Evolutionary conservation across 2,113 vertebrate species (phyloP).

Genomic region (Salvelinus namaycush): DNA sequence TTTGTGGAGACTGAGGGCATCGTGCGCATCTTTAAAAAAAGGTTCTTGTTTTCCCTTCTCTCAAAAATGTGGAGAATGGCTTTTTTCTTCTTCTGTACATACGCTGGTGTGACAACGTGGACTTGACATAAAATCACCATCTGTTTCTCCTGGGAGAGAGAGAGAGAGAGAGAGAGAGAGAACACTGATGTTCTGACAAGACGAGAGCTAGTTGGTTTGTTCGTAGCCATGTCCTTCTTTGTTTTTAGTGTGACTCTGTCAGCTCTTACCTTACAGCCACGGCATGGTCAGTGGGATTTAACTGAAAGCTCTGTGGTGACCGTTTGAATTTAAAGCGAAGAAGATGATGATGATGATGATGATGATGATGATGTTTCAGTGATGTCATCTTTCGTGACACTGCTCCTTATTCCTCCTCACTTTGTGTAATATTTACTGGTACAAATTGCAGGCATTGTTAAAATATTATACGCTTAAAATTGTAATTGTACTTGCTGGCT

Average conservation of each 20-base stretch:
- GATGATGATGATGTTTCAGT: slow-evolving; percentile 44
- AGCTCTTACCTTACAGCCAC: not conserved
- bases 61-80: too few relatives aligned
- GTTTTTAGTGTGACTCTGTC: slow-evolving; percentile 1
- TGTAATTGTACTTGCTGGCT: slow-evolving; percentile 18
- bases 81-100: slow-evolving; percentile 33
- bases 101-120: slow-evolving; percentile 62
- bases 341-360: slow-evolving; percentile 40
- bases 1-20: slow-evolving; percentile 25
- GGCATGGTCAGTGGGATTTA: not conserved
- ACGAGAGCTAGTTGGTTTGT: not conserved
- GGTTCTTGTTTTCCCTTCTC: slow-evolving; percentile 22
- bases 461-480: slow-evolving; percentile 36
- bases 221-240: not conserved
- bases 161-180: slow-evolving; percentile 28
- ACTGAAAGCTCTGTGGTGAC: not conserved
- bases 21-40: slow-evolving; percentile 40
- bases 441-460: slow-evolving; percentile 55
- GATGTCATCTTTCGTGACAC: slow-evolving; percentile 47
- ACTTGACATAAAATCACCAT: slow-evolving; percentile 29
- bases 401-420: not conserved
- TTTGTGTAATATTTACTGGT: slow-evolving; percentile 57
- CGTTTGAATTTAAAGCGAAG: not conserved
- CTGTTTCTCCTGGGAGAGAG: slow-evolving; percentile 37
- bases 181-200: slow-evolving; percentile 1